Evolutionary conservation across 2,113 vertebrate genomes (phyloP).

Genomic region (Asarcornis scutulata): DNA sequence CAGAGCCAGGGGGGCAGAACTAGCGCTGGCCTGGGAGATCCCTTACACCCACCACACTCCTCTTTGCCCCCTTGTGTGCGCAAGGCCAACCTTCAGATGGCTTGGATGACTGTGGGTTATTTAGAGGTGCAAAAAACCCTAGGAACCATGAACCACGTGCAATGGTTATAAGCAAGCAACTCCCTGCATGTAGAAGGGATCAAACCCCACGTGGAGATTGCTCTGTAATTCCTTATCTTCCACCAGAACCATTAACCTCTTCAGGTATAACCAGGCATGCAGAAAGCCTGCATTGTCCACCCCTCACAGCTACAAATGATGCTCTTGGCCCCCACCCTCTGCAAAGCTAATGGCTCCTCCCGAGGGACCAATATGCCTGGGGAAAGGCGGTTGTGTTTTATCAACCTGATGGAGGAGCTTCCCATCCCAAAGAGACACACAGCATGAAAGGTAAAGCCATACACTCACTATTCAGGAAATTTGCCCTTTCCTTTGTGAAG

Average conservation of each 20-base stretch:
- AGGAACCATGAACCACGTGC: background rate
- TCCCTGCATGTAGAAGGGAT: background rate
- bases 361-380: background rate
- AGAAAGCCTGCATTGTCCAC: background rate
- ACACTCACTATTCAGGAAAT: background rate
- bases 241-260: background rate
- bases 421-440: background rate
- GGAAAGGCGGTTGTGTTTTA: slow-evolving; percentile 8
- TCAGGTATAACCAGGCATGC: background rate
- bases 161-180: background rate
- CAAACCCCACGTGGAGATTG: background rate
- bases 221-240: background rate
- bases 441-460: background rate
- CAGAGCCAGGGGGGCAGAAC: background rate
- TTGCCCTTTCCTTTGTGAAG: background rate
- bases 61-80: background rate
- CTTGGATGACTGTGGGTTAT: background rate
- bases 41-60: accelerated
- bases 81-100: accelerated
- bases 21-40: background rate
- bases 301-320: background rate
- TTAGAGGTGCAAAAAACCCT: background rate
- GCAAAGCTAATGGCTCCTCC: background rate
- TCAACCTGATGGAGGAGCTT: background rate
- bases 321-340: background rate